These are phyloP conservation scores for Drosophila tsacasi DNA, from an alignment of 1,140 invertebrate species.

Conservation along the genomic window DNA sequence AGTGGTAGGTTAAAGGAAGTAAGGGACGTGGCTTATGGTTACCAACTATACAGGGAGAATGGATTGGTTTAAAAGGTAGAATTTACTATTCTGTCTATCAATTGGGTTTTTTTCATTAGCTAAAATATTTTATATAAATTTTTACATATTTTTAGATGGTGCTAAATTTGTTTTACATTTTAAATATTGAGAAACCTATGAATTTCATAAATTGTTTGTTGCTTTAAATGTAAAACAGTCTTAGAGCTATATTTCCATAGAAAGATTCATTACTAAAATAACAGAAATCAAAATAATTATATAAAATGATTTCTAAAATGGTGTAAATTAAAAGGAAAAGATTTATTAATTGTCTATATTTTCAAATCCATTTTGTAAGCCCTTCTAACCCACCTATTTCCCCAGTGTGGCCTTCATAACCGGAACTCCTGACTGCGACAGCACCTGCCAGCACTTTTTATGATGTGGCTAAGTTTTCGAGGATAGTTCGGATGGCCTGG, in stretches of 20 bases:
- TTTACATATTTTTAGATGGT: neutral
- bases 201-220: neutral
- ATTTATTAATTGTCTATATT: too few relatives aligned
- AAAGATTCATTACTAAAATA: neutral
- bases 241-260: neutral
- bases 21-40: slow-evolving; percentile 12
- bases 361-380: fast-evolving
- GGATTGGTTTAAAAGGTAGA: neutral
- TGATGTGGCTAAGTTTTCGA: slow-evolving; percentile 67
- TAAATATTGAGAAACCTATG: neutral
- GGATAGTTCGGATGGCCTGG: slow-evolving; percentile 53
- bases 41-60: slow-evolving; percentile 8
- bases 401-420: slow-evolving; percentile 51
- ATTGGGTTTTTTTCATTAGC: neutral
- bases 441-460: slow-evolving; percentile 62
- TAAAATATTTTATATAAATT: neutral
- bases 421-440: slow-evolving; percentile 60
- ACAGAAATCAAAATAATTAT: too few relatives aligned
- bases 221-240: neutral
- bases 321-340: fast-evolving
- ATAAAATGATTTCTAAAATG: neutral
- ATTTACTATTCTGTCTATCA: neutral
- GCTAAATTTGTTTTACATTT: neutral
- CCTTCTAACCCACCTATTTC: slow-evolving; percentile 30
- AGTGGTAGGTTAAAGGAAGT: slow-evolving; percentile 15